These are phyloP conservation scores for Glomeris maerens DNA, from an alignment of 1,140 invertebrate species.

Conservation along the genomic window DNA sequence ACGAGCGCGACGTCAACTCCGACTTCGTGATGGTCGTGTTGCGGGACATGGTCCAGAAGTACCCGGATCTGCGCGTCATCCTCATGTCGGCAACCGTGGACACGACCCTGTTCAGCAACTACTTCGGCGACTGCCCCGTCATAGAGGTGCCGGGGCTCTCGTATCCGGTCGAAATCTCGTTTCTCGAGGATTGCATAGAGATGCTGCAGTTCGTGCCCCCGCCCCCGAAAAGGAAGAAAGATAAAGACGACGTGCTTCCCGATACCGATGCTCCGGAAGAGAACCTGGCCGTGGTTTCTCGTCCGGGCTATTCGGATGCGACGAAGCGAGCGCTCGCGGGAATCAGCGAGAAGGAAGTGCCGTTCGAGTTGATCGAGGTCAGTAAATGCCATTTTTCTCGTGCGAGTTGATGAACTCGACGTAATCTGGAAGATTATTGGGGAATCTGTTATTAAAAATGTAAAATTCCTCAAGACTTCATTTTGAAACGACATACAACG, in stretches of 20 bases:
- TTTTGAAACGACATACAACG: too few species aligned
- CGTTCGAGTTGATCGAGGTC: constrained; percentile 77
- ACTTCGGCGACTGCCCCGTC: constrained; percentile 80
- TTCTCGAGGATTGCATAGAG: constrained; percentile 75
- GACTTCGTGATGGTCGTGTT: constrained; percentile 91
- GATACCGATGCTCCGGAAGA: constrained; percentile 53
- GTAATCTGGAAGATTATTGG: too few species aligned
- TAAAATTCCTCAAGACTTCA: not conserved
- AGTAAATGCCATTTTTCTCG: constrained; percentile 12
- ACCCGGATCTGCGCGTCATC: constrained; percentile 77
- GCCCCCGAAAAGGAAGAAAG: constrained; percentile 36
- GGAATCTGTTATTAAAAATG: not conserved
- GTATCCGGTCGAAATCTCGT: constrained; percentile 64
- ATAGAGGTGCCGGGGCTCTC: constrained; percentile 59
- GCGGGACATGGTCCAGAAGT: constrained; percentile 77
- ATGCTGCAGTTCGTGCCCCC: constrained; percentile 64
- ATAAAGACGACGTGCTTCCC: constrained; percentile 42
- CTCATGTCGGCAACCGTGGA: constrained; percentile 97
- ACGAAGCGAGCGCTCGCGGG: constrained; percentile 56
- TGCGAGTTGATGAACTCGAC: too few species aligned
- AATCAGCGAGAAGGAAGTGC: constrained; percentile 75
- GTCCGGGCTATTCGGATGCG: constrained; percentile 35
- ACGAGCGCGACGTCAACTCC: constrained; percentile 90
- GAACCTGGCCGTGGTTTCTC: constrained; percentile 53
- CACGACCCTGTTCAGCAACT: constrained; percentile 71